Evolutionary conservation across 1,140 invertebrate species (phyloP).

Genomic region (Cecropterus lyciades): DNA sequence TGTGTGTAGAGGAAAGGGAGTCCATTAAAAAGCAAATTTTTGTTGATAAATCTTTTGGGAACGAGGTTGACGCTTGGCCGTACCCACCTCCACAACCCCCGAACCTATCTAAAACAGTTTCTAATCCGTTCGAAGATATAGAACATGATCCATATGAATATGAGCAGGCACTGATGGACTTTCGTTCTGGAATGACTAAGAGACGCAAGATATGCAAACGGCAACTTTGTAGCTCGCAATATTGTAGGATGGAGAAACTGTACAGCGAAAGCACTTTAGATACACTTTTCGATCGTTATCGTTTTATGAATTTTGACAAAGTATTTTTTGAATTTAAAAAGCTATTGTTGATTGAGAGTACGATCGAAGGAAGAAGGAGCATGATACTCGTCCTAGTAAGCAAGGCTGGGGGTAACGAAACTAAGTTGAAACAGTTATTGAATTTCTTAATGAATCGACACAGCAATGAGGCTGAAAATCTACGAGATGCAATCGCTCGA

Average conservation of each 20-base stretch:
- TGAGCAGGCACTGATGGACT: neutral
- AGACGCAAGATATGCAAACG: too few species aligned
- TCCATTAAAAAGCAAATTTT: slow-evolving; percentile 56
- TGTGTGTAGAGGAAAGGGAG: slow-evolving; percentile 48
- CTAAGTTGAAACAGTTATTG: slow-evolving; percentile 51
- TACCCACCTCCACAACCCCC: slow-evolving; percentile 41
- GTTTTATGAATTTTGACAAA: slow-evolving; percentile 53
- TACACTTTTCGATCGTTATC: slow-evolving; percentile 56
- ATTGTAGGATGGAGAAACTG: slow-evolving; percentile 14
- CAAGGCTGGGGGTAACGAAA: slow-evolving; percentile 55
- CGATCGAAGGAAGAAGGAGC: slow-evolving; percentile 51
- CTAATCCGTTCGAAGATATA: slow-evolving; percentile 44
- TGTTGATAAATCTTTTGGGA: slow-evolving; percentile 50
- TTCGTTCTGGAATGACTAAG: too few species aligned
- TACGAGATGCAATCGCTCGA: slow-evolving; percentile 57
- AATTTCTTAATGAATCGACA: slow-evolving; percentile 47
- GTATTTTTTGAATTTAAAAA: slow-evolving; percentile 56
- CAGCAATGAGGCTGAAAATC: slow-evolving; percentile 55
- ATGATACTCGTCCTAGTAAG: slow-evolving; percentile 67
- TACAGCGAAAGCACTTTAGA: slow-evolving; percentile 41
- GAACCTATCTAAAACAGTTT: neutral
- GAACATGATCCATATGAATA: slow-evolving; percentile 26
- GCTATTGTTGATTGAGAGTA: slow-evolving; percentile 47
- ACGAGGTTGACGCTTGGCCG: slow-evolving; percentile 49
- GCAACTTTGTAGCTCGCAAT: too few species aligned